Evolutionary conservation across 1,140 invertebrate species (phyloP).

Genomic region (Sitophilus oryzae): DNA sequence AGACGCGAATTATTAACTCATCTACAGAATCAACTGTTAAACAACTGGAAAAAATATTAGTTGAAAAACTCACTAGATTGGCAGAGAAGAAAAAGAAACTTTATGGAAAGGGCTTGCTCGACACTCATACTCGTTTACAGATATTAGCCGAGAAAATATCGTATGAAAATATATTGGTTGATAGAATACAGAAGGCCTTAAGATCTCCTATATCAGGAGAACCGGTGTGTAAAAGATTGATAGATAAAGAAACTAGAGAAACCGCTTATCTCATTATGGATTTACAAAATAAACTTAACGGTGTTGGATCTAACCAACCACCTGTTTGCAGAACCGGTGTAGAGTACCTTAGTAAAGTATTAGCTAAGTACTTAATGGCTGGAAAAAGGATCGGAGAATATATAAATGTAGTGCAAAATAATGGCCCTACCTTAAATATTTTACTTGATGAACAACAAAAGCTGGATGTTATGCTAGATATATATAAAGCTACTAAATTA

Average conservation of each 20-base stretch:
- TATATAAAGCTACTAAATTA: slow-evolving; percentile 63
- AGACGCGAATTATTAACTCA: slow-evolving; percentile 48
- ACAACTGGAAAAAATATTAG: slow-evolving; percentile 58
- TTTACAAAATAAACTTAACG: slow-evolving; percentile 59
- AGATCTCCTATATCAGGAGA: slow-evolving; percentile 46
- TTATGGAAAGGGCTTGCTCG: slow-evolving; percentile 56
- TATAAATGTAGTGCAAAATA: slow-evolving; percentile 32
- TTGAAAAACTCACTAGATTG: slow-evolving; percentile 59
- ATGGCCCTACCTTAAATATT: slow-evolving; percentile 49
- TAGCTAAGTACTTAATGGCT: slow-evolving; percentile 47
- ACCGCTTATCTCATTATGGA: slow-evolving; percentile 66
- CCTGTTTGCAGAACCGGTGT: slow-evolving; percentile 45
- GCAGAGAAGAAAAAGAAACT: slow-evolving; percentile 56
- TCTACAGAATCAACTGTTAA: slow-evolving; percentile 56
- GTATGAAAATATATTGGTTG: slow-evolving; percentile 65
- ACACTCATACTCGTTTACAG: slow-evolving; percentile 58
- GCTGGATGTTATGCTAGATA: slow-evolving; percentile 53
- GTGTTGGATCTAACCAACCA: slow-evolving; percentile 48
- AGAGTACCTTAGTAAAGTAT: slow-evolving; percentile 59
- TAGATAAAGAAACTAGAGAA: slow-evolving; percentile 60
- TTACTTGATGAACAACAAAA: slow-evolving; percentile 56
- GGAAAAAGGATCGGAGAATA: slow-evolving; percentile 34
- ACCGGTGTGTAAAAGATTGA: slow-evolving; percentile 50
- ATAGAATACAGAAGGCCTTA: slow-evolving; percentile 41
- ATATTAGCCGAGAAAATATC: slow-evolving; percentile 69